Base-by-base conservation (phyloP, 2,113 vertebrate genomes). In the Misgurnus mizolepis region DNA sequence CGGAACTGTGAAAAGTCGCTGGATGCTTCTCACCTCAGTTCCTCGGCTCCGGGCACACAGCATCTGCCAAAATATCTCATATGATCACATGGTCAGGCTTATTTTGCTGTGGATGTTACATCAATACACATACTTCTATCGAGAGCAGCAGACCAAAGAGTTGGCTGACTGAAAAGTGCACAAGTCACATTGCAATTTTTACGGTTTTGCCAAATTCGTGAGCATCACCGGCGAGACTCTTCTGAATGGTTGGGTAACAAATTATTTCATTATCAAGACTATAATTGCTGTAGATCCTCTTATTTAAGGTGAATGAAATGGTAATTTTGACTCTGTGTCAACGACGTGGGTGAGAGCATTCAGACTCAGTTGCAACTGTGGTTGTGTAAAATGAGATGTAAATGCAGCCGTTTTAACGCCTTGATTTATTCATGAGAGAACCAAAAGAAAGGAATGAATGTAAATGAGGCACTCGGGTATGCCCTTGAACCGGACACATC, bases 1-100 rank as follows among this genome's bases (percentile, higher is more conserved):
- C 89, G 92, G 92, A 95, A 94, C 93, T 80, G 92, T 92, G 92
- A 95, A 89, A 90, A 84, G 86, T 87, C 81, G 84, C 92, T 92
- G 89, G 92, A 83, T 86, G 55, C 65, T 90, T 90, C 89, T 90
- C 69, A 90, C 85, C 78, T 72, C 87, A 90, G 81, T 88, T 50
- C 39, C 61, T 15, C 70, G 14, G 74, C 65, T 78, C 60, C 67
- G 45, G 41, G 67, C 68, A 61, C 75, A 70, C 68, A 69, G 69
- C 76, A 66, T 74, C 81, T 66, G 68, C 62, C 72, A 80, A 86
- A 82, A 86, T 83, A 76, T 79, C 81, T 83, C 81, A 80, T 70
- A 78, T 68, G 60, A 72, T 80, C 79, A 79, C 67, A 78, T 79
- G 79, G 66, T 66, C 76, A 81, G 82, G 79, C 69, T 79, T 86